Evolutionary conservation across 2,888 invertebrate species (phyloP), one percentile per base, ranked within the genome.

Genomic region (Trachelus iudaicus): DNA sequence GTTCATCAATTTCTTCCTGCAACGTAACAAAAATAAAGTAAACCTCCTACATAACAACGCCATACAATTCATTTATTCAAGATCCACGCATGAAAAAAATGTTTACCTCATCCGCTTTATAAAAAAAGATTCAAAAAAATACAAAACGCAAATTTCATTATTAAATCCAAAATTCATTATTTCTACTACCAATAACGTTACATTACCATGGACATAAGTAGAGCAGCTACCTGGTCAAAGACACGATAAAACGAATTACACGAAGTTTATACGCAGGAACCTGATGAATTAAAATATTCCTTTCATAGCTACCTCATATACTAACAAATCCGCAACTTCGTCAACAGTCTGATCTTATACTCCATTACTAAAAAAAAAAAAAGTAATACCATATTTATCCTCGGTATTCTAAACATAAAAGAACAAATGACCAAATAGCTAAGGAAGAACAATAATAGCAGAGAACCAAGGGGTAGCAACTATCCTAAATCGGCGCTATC

Each of bases 1-100:
- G 87, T 15, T 91, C 91, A 34, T 91, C 91, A 13, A 90, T 87
- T 78, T 90, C 90, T 81, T 91, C 91, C 89, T 91, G n/a, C n/a
- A 56, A 0, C 69, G 1, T 9, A 69, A 3, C 0, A 13, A 37
- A 23, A 13, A 69, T 69, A 69, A 69, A 23, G 73, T 56, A 1
- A 56, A 23, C 9, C 40, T 23, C 23, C 23, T 9, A 23, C 4
- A 23, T 23, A 23, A 23, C 37, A 40, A 13, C 13, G 4, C 4
- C 40, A 40, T 40, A 40, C 6, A 40, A 40, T 40, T 40, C 23
- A 2, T 23, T 40, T 40, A 6, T 15, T 56, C 56, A 56, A 56
- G 56, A 56, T 56, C 9, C 23, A 23, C 56, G 1, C 9, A 9
- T 56, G 56, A 23, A 23, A 56, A 56, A 56, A 9, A 56, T 40